Conservation (phyloP, 2,888 invertebrate genomes). For the Euphydryas editha region DNA sequence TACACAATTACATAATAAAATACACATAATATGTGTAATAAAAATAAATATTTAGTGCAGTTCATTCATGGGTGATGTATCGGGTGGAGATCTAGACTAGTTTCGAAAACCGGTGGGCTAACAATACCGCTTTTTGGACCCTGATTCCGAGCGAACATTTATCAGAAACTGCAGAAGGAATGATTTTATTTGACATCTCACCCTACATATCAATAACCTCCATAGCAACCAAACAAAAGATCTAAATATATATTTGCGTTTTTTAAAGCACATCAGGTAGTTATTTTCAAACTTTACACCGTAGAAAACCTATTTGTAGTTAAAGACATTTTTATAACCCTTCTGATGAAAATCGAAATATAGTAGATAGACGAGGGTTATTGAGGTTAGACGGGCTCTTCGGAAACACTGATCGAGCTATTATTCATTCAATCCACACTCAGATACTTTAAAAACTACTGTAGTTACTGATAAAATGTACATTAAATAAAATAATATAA, state of each 20-base stretch:
- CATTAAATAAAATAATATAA: background rate
- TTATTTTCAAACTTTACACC: slow-evolving; percentile 40
- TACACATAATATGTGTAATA: no score
- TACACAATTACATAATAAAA: no score
- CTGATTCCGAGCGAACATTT: no score
- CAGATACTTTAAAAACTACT: slow-evolving; percentile 26
- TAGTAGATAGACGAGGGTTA: slow-evolving; percentile 36
- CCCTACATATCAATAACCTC: no score
- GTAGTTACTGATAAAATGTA: background rate
- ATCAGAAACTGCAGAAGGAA: no score
- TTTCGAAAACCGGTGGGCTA: no score
- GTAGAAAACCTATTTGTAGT: slow-evolving; percentile 42
- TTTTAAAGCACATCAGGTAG: slow-evolving; percentile 15
- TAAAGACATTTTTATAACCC: slow-evolving; percentile 38
- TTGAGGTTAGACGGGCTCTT: slow-evolving; percentile 39
- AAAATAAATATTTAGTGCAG: no score
- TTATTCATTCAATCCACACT: slow-evolving; percentile 42
- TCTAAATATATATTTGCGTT: background rate
- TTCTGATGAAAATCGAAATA: slow-evolving; percentile 39
- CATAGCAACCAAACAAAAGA: no score
- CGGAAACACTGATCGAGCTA: slow-evolving; percentile 39
- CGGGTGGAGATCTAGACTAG: no score
- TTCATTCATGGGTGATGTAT: no score
- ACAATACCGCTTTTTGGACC: no score
- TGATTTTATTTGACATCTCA: no score